Evolutionary conservation across 2,888 invertebrate species (phyloP).

Genomic region (Tachina fera): DNA sequence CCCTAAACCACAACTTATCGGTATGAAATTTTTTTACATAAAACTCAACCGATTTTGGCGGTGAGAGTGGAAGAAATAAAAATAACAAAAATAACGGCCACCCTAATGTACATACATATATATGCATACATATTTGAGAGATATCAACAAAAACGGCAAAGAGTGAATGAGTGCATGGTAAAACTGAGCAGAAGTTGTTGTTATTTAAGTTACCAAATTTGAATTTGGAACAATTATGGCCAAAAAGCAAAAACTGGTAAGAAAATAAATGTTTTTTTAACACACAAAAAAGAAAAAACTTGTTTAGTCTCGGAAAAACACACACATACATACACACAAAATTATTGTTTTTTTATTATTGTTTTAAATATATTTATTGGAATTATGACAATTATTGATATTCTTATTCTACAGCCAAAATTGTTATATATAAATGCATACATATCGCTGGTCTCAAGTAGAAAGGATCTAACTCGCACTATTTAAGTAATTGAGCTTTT

Average conservation of each 20-base stretch:
- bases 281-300: neutral
- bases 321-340: neutral
- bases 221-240: conserved; percentile 45
- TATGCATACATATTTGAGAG: neutral
- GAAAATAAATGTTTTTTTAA: conserved; percentile 6
- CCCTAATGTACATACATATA: no score
- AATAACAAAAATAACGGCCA: no score
- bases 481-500: no score
- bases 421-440: neutral
- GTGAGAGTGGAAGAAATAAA: no score
- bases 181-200: neutral
- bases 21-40: no score
- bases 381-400: neutral
- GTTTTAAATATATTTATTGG: neutral
- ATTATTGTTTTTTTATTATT: neutral
- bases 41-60: no score
- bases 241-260: conserved; percentile 37
- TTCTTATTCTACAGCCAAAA: neutral
- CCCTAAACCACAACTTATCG: no score
- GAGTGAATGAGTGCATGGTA: neutral
- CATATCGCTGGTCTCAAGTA: no score
- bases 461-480: no score
- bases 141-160: neutral
- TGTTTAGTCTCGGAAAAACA: neutral
- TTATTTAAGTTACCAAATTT: conserved; percentile 15